Base-by-base conservation (phyloP, 2,797 vertebrate genomes). In the Strix occidentalis region DNA sequence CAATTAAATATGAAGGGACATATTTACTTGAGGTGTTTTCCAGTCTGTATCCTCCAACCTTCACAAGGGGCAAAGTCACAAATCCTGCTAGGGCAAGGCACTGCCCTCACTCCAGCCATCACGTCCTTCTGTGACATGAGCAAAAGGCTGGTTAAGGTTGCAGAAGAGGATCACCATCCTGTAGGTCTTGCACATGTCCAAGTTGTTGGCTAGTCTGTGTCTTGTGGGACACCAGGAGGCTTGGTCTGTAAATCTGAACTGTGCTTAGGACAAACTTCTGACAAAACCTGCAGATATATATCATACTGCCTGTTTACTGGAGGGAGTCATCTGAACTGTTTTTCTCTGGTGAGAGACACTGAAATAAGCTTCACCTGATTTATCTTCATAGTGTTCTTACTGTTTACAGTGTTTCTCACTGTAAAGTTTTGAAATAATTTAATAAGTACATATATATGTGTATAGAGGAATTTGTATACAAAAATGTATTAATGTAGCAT, bases 1-100 rank as follows among this genome's bases (percentile, higher is more conserved):
- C 76, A 94, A 28, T 82, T 86, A 83, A 94, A 88, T 80, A 76
- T 21, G 37, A 93, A 93, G 45, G 51, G 33, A 63, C 23, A 2
- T 84, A 53, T 81, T 95, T 95, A 91, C 77, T 50, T 74, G 57
- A 78, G 70, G 54, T 90, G 35, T 87, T 91, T 97, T 89, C 43
- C 35, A 63, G 43, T 39, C 58, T n/a, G 26, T 74, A 71, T 79
- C 23, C 19, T 88, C 33, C 82, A 91, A 46, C 56, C 43, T 94
- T 95, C 29, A 51, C 7, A 63, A 66, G 86, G 21, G 63, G 37
- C 76, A 85, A 92, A 94, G 61, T 53, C 45, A 45, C 23, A 77
- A 56, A 54, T 3, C 13, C 41, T 54, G 46, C 75, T 85, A 65
- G 50, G 60, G 31, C 31, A 81, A 74, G 51, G 53, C 43, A 72